Base-by-base conservation (phyloP, 2,113 vertebrate genomes). In the Hucho hucho region DNA sequence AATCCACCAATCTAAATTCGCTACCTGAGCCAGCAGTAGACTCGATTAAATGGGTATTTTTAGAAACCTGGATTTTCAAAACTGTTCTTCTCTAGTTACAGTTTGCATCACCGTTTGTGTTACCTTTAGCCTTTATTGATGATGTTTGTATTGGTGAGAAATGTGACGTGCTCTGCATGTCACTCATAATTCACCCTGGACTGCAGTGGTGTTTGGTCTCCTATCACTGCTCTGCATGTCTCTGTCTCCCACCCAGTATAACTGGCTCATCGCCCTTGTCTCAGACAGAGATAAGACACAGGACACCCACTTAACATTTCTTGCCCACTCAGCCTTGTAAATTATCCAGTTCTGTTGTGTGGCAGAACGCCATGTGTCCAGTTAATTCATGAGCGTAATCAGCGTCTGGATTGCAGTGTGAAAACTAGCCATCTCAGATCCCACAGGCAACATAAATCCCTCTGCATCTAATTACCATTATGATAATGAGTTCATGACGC, bases 391-490 rank as follows among this genome's bases (percentile, higher is more conserved):
- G 14, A 58, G 24, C 26, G 4, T 2, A 64, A 71, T 73, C 29
- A 75, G 56, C 32, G 47, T 58, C 28, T 70, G 6, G 47, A 32
- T 56, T 70, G 20, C 6, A 20, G 64, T 32, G 53, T 43, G 66
- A 53, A 18, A 53, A 18, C 16, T 18, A 47, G 24, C 75, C 58
- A 64, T 76, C 64, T 76, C 76, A 69, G 37, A 69, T 63, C 69
- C 32, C 28, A 46, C 61, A 16, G 64, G 29, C 13, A 75, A 25
- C 28, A 77, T 6, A 69, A 77, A 86, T 75, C 73, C 14, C 66
- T 69, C 47, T 71, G 61, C 69, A 72, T 43, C 63, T 77, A 74
- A 84, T 84, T 80, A 80, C 64, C 59, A 67, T 64, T 73, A 49
- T 72, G 59, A 79, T 81, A 75, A 53, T 53, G 13, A 53, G 12